phyloP scores from a whole-genome alignment of 2,888 invertebrate genomes.

The Physocephala rufipes region DNA sequence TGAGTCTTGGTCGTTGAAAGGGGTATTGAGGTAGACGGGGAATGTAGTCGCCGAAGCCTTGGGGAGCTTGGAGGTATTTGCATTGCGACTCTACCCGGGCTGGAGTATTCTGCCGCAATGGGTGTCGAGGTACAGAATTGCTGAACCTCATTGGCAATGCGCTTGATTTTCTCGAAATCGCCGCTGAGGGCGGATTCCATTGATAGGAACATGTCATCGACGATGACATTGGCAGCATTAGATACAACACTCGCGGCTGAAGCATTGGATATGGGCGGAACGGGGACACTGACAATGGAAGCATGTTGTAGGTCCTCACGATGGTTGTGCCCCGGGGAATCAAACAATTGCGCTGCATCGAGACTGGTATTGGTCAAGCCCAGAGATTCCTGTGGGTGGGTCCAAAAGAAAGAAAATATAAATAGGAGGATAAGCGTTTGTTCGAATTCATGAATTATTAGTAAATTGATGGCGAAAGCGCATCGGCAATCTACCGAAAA shows the following conservation, averaged over 20 bases:
- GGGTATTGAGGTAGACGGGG: slow-evolving; percentile 51
- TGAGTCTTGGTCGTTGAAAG: slow-evolving; percentile 43
- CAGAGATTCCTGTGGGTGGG: slow-evolving; percentile 54
- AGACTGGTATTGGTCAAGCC: slow-evolving; percentile 64
- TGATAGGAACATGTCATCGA: slow-evolving; percentile 67
- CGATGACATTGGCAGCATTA: slow-evolving; percentile 58
- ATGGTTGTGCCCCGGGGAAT: slow-evolving; percentile 48
- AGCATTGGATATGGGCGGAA: slow-evolving; percentile 6
- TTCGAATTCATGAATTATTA: neutral
- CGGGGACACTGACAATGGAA: slow-evolving; percentile 40
- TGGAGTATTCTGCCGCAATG: slow-evolving; percentile 60
- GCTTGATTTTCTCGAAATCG: slow-evolving; percentile 85
- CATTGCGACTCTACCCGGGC: slow-evolving; percentile 59
- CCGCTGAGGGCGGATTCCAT: slow-evolving; percentile 70
- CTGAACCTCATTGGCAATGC: slow-evolving; percentile 83
- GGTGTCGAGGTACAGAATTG: slow-evolving; percentile 71
- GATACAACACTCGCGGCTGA: slow-evolving; percentile 31
- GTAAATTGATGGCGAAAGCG: too few relatives aligned
- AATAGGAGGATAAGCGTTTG: neutral
- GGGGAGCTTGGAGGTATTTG: slow-evolving; percentile 63
- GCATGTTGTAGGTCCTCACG: slow-evolving; percentile 43
- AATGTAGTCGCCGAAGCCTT: slow-evolving; percentile 55
- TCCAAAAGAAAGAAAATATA: slow-evolving; percentile 11
- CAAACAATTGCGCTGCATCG: slow-evolving; percentile 63
- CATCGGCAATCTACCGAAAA: neutral